Evolutionary conservation across 2,113 vertebrate species (phyloP), one percentile per base, ranked within the genome.

Genomic region (Hypocryptadius cinnamomeus): DNA sequence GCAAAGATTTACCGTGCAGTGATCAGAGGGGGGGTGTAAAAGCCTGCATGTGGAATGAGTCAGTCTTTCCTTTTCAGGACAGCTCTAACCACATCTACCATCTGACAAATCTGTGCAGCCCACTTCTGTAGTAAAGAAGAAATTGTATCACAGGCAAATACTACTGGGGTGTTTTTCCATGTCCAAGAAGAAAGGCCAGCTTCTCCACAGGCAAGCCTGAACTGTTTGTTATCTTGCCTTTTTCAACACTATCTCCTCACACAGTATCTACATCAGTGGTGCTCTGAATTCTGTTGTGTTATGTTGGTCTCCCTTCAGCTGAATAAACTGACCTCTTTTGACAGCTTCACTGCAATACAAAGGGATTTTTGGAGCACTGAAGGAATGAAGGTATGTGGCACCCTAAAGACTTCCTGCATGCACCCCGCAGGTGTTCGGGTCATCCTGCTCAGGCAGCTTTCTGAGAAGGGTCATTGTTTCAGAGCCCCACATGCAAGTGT

Each of bases 1-100:
- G 79, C 31, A 14, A 22, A 95, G 90, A 93, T 92, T 88, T 94
- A 90, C 42, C 16, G 37, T 66, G 60, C 64, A 42, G 79, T 60
- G 90, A 91, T 84, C 82, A 86, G 83, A 86, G 61, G 28, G 71
- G 74, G 87, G 21, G 48, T 90, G 87, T 90, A 90, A 83, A 68
- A 48, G 42, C 69, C 68, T 81, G 85, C 31, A 2, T 50, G 91
- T 73, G 65, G 56, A 78, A 66, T 90, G 82, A 93, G 90, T 94
- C 89, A 85, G 48, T 87, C 84, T 88, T 86, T 91, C 94, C 87
- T 87, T 93, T 91, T 78, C 79, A 84, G 93, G 82, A 74, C 64
- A 64, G 69, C 56, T 94, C 79, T 69, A 66, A 63, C 85, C 84
- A 69, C 85, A 68, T 59, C 69, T 88, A 15, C 68, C 47, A 21